Evolutionary conservation across 1,140 invertebrate genomes (phyloP).

Genomic region (Drosophila obscura): DNA sequence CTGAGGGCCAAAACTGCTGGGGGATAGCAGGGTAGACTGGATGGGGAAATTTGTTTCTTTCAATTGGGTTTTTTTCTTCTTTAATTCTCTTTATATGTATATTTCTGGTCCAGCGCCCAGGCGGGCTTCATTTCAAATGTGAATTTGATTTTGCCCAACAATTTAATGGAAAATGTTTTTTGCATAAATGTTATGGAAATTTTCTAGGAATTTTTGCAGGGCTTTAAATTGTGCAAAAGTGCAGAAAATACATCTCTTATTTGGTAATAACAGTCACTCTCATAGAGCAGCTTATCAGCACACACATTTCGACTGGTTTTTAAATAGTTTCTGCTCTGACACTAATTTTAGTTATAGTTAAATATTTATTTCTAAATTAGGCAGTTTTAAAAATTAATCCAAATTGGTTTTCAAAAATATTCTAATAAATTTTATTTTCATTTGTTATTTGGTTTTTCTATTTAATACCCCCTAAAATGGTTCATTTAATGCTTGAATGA

Average conservation of each 20-base stretch:
- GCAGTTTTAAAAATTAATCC: neutral
- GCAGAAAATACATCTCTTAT: no score
- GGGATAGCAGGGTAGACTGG: neutral
- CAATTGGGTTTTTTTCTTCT: slow-evolving; percentile 34
- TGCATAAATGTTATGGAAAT: no score
- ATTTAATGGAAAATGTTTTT: neutral
- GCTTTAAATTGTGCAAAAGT: neutral
- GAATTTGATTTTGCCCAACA: neutral
- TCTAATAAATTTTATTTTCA: neutral
- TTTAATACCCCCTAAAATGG: no score
- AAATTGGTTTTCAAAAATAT: neutral
- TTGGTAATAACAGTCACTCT: no score
- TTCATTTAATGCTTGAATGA: no score
- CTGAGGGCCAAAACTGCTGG: no score
- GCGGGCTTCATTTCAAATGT: slow-evolving; percentile 1
- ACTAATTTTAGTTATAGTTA: no score
- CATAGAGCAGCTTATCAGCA: no score
- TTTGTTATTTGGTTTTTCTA: neutral
- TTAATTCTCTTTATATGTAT: neutral
- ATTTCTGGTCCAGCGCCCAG: neutral
- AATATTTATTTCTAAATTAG: no score
- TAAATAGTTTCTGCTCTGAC: no score
- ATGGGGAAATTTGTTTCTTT: slow-evolving; percentile 30
- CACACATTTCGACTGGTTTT: no score
- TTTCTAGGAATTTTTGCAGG: no score